Evolutionary conservation across 2,797 vertebrate genomes (phyloP), one percentile per base, ranked within the genome.

Genomic region (Esox lucius): DNA sequence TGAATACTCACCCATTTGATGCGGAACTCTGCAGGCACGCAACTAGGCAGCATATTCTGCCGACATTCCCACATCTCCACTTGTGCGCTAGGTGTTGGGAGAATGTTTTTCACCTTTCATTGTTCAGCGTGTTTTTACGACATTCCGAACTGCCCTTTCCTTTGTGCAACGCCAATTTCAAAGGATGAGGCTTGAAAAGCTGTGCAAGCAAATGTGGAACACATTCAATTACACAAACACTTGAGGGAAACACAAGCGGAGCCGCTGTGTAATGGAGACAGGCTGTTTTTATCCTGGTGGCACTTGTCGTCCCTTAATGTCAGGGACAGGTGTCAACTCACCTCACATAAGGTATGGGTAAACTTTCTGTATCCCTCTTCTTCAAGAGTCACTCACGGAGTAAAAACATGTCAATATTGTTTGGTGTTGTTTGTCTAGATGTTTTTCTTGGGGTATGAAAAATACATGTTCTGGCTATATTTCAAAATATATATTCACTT

Each of bases 41-140:
- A 81, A 87, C 83, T 80, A 85, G 80, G 72, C 6, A n/a, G 70
- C 65, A 75, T 82, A 83, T 83, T 83, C 68, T 70, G 9, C 1
- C 2, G 42, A 70, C 68, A 77, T 56, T 68, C 59, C 67, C 74
- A 74, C 48, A 12, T 48, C 16, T 19, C 31, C 1, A 31, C 53
- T 53, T 65, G 82, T 81, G 42, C 46, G 42, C 42, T 13, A 13
- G 42, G 42, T 13, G 42, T 46, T 46, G 42, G 42, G 9, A 2
- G 42, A 70, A 80, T 83, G 83, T 87, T 87, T 85, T 89, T 88
- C 88, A 87, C 85, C 87, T 85, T 88, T 91, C 84, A 91, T 81
- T 85, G 80, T 84, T 84, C 42, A 87, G 89, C 71, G 62, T 87
- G 81, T 85, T 81, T n/a, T 87, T 81, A 82, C 75, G 75, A 46